Evolutionary conservation across 2,113 vertebrate species (phyloP), one percentile per base, ranked within the genome.

Genomic region (Gadus chalcogrammus): DNA sequence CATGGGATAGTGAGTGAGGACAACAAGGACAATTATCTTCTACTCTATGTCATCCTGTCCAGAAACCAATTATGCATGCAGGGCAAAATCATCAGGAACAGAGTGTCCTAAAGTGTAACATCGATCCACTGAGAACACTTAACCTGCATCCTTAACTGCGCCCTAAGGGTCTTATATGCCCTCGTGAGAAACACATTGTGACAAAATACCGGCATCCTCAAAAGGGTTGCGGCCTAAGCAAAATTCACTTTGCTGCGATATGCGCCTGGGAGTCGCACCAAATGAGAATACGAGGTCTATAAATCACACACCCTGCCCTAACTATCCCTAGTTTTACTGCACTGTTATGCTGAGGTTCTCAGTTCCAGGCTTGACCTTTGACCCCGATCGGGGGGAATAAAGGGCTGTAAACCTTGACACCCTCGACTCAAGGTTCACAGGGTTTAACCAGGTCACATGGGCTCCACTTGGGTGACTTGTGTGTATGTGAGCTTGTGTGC

Each of bases 241-340:
- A 69, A 67, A 59, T 38, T 31, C 62, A 64, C 6, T 65, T 65
- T 38, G 16, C 28, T 7, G 63, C 31, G 38, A 55, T 55, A 55
- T 55, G 53, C 16, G 3, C 20, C 11, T 22, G 6, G 60, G 12
- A 59, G 22, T 3, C 3, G 61, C n/a, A 68, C 48, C 24, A 53
- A 62, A 61, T 78, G 64, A 70, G 74, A 79, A 82, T 71, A 81
- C 27, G 73, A 56, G 72, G 73, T 71, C 78, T 76, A 88, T 87
- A 87, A 87, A 87, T 76, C 71, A 12, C 8, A 11, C 42, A 13
- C 77, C 24, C 48, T n/a, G 18, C 24, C 53, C 48, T 20, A 67
- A 64, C 66, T 85, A 88, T 90, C 89, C 79, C 78, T 22, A 56
- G 56, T 81, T 90, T 91, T 91, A 91, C 83, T 84, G 64, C 76